phyloP scores from a whole-genome alignment of 2,888 invertebrate species.

The Campoplex nolae region DNA sequence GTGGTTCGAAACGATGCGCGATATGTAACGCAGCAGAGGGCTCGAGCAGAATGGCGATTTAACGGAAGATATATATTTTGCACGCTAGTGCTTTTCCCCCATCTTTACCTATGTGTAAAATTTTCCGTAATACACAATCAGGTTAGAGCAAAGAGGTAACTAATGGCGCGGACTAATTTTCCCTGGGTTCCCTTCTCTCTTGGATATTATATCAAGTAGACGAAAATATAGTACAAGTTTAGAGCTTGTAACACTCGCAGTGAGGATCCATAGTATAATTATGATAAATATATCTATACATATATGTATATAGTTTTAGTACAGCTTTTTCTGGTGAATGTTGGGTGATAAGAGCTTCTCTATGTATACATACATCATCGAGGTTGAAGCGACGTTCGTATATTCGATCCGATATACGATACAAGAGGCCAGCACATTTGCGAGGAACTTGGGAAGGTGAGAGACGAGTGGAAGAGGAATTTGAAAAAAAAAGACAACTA shows the following conservation, averaged over 20 bases:
- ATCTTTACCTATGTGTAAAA: conserved; percentile 13
- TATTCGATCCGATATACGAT: conserved; percentile 10
- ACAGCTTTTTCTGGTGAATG: neutral
- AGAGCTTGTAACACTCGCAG: neutral
- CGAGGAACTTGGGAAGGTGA: neutral
- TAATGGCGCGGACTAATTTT: conserved; percentile 83
- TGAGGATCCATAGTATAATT: neutral
- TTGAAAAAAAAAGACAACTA: conserved; percentile 13
- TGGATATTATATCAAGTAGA: conserved; percentile 17
- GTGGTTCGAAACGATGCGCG: conserved; percentile 17
- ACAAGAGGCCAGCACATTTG: neutral
- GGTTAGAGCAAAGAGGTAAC: conserved; percentile 77
- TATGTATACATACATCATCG: neutral
- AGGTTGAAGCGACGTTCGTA: neutral
- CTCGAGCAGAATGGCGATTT: conserved; percentile 7
- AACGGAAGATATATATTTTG: conserved; percentile 24
- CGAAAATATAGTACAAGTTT: neutral
- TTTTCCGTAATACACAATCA: conserved; percentile 50
- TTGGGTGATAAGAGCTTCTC: neutral
- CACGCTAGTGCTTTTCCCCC: neutral
- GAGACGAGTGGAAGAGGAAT: conserved; percentile 34
- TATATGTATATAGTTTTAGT: neutral
- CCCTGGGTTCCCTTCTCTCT: conserved; percentile 28
- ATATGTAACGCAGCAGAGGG: conserved; percentile 34
- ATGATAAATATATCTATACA: neutral